These are phyloP conservation scores for Scaptomyza graminum DNA, from an alignment of 1,140 invertebrate species.

Conservation along the genomic window DNA sequence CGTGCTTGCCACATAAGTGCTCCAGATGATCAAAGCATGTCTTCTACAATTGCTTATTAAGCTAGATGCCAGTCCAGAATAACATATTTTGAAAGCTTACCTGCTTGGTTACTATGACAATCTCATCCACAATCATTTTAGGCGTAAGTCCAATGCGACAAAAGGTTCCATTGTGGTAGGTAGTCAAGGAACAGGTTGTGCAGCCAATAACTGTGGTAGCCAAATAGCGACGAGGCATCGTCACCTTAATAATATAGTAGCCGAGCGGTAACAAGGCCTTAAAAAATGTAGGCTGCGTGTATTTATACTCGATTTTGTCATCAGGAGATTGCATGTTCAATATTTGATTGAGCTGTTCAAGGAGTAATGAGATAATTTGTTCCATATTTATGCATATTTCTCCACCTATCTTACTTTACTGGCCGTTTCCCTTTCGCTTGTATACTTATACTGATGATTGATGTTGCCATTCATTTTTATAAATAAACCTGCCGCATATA, in stretches of 20 bases:
- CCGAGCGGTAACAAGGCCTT: slow-evolving; percentile 54
- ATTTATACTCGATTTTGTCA: slow-evolving; percentile 43
- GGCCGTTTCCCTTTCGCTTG: slow-evolving; percentile 43
- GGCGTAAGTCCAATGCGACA: slow-evolving; percentile 52
- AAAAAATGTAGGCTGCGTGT: slow-evolving; percentile 43
- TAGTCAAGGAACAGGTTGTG: slow-evolving; percentile 26
- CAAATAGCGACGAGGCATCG: slow-evolving; percentile 62
- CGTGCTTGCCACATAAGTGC: slow-evolving; percentile 68
- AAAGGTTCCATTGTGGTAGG: slow-evolving; percentile 60
- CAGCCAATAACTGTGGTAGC: slow-evolving; percentile 13
- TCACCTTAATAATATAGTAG: slow-evolving; percentile 63
- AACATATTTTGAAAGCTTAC: slow-evolving; percentile 24
- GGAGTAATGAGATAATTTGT: neutral
- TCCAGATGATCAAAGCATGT: slow-evolving; percentile 55
- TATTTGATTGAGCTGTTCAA: slow-evolving; percentile 50
- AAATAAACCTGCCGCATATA: slow-evolving; percentile 62
- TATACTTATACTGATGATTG: slow-evolving; percentile 64
- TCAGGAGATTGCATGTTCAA: slow-evolving; percentile 10
- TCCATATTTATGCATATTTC: too few species aligned
- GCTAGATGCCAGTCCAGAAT: neutral
- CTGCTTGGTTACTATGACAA: slow-evolving; percentile 60
- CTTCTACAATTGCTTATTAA: slow-evolving; percentile 25
- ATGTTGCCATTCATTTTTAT: slow-evolving; percentile 25
- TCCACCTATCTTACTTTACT: slow-evolving; percentile 43
- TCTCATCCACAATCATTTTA: slow-evolving; percentile 65